phyloP scores from a whole-genome alignment of 2,113 vertebrate genomes.

The Ochotona curzoniae region DNA sequence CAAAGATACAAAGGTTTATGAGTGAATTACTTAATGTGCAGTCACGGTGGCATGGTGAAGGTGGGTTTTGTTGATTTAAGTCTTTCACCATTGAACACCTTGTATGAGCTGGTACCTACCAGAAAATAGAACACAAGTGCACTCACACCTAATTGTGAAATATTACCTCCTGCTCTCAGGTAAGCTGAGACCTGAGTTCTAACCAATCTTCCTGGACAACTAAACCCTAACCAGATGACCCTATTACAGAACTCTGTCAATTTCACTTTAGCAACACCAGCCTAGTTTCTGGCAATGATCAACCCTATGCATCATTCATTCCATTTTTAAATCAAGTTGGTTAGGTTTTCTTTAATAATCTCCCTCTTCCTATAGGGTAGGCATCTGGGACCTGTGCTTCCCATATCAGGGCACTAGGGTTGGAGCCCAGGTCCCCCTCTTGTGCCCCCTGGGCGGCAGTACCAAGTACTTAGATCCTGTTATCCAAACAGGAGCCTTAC shows the following conservation, averaged over 20 bases:
- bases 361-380: background rate
- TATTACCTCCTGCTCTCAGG: background rate
- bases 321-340: background rate
- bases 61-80: background rate
- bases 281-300: background rate
- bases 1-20: slow-evolving; percentile 20
- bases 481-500: too few relatives aligned
- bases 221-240: slow-evolving; percentile 12
- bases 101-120: background rate
- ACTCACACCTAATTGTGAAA: slow-evolving; percentile 32
- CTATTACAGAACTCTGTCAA: background rate
- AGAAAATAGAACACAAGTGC: background rate
- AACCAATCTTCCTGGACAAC: background rate
- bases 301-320: background rate
- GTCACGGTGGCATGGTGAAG: background rate
- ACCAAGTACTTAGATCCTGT: too few relatives aligned
- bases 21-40: slow-evolving; percentile 12
- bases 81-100: slow-evolving; percentile 43
- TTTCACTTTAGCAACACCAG: background rate
- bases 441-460: background rate
- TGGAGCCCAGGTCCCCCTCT: background rate
- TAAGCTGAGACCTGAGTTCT: slow-evolving; percentile 29
- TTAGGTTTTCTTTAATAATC: background rate
- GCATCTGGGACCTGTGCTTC: too few relatives aligned
- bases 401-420: too few relatives aligned